A percentile compares a stretch with the other conserved stretches of the same genome.
phyloP scores from a whole-genome alignment of 2,797 vertebrate species.

The Pelobates cultripes region DNA sequence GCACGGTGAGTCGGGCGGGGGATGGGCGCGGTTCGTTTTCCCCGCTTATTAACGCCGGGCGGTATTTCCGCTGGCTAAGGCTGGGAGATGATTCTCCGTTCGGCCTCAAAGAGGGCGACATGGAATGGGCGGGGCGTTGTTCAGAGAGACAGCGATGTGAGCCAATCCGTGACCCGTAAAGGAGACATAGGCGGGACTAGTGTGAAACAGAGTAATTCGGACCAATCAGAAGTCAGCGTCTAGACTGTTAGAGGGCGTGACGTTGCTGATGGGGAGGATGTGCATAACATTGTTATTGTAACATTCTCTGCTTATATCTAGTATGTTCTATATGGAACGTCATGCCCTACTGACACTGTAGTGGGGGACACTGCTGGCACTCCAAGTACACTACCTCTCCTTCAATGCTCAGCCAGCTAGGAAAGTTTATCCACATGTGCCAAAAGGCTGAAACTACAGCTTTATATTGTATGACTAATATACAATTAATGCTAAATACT shows the following conservation, averaged over 20 bases:
- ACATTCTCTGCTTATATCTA: background rate
- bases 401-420: no score
- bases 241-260: background rate
- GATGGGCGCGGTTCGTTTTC: background rate
- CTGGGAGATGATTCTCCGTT: background rate
- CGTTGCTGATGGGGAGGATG: background rate
- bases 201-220: background rate
- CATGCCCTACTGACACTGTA: no score
- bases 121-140: background rate
- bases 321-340: no score
- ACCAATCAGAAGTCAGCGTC: slow-evolving; percentile 5
- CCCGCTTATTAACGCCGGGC: no score
- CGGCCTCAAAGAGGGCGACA: slow-evolving; percentile 9
- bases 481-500: no score
- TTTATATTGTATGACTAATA: no score
- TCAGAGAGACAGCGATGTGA: background rate
- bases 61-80: background rate
- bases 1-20: slow-evolving; percentile 62
- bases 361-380: no score
- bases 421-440: no score
- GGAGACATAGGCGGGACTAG: background rate
- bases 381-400: no score
- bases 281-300: slow-evolving; percentile 30
- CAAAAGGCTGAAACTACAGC: no score
- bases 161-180: slow-evolving; percentile 3